Conservation (phyloP, 2,113 vertebrate species). For the Lichenostomus cassidix region DNA sequence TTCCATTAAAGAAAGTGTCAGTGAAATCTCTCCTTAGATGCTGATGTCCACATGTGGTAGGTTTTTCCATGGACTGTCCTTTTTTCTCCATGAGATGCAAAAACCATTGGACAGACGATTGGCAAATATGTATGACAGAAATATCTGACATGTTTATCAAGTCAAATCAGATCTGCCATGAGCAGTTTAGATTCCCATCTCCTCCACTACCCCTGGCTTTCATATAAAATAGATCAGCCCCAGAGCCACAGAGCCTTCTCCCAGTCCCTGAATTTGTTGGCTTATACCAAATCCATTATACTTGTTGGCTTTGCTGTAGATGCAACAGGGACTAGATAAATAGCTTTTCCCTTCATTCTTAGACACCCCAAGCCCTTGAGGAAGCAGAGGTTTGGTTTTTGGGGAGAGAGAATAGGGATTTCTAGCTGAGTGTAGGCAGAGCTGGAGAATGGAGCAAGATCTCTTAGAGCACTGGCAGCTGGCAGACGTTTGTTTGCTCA, state of each 20-base stretch:
- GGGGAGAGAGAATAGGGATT: neutral
- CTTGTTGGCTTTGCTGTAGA: neutral
- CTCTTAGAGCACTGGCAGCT: neutral
- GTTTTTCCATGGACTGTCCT: neutral
- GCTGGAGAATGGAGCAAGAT: neutral
- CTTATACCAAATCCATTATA: neutral
- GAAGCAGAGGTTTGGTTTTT: neutral
- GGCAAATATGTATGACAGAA: neutral
- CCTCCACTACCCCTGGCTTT: neutral
- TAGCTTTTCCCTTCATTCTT: neutral
- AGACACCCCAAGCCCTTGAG: neutral
- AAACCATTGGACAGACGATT: neutral
- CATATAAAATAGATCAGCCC: neutral
- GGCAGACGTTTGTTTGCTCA: neutral
- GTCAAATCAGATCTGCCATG: neutral
- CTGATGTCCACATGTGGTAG: neutral
- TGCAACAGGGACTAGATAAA: neutral
- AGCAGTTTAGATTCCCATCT: neutral
- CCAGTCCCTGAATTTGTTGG: fast-evolving
- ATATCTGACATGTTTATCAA: neutral
- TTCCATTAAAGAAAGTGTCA: neutral
- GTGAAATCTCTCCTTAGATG: neutral
- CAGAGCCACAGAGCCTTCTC: neutral
- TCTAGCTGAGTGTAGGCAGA: neutral
- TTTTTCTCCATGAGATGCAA: neutral